Evolutionary conservation across 2,888 invertebrate genomes (phyloP), one percentile per base, ranked within the genome.

Genomic region (Polydrusus tereticollis): DNA sequence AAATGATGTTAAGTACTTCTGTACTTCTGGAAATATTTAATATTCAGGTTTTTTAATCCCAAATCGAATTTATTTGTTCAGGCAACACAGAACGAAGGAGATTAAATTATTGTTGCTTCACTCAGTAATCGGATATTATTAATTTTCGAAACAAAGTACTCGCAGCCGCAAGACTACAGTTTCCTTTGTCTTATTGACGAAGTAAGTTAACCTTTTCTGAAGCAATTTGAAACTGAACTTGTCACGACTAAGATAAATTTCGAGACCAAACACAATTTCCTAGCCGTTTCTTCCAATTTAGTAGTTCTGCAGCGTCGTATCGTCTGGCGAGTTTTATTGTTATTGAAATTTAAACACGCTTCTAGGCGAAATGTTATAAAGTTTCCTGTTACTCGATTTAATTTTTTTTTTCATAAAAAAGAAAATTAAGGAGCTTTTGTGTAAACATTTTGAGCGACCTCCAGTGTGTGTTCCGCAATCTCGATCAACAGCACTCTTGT

Each of bases 191-290:
- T 66, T 55, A 23, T 23, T 18, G 38, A 26, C 20, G 43, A 57
- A 23, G 57, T 26, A 66, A 66, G 21, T 41, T 57, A 3, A 14
- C 41, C 23, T 23, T 64, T 64, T 64, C 52, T 20, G 33, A 33
- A 14, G 36, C 52, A 52, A 64, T 64, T 50, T 20, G 36, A 52
- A 52, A 50, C 52, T 52, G 2, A 64, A 64, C 52, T 64, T 63
- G 63, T 63, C 63, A 63, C 43, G 38, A 47, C 63, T 63, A 50
- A 38, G 52, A 64, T 50, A 64, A 64, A 50, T 64, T 47, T 64
- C 52, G 14, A 21, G 64, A 36, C 52, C 50, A 64, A 64, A 64
- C 64, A 47, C 64, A 64, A 64, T 64, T 64, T 64, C 52, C 38
- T 64, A 2, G 7, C 50, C 52, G 38, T 52, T 64, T 36, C 52